These are phyloP conservation scores for Hirtodrosophila cameraria DNA, from an alignment of 2,888 invertebrate species.

Conservation along the genomic window DNA sequence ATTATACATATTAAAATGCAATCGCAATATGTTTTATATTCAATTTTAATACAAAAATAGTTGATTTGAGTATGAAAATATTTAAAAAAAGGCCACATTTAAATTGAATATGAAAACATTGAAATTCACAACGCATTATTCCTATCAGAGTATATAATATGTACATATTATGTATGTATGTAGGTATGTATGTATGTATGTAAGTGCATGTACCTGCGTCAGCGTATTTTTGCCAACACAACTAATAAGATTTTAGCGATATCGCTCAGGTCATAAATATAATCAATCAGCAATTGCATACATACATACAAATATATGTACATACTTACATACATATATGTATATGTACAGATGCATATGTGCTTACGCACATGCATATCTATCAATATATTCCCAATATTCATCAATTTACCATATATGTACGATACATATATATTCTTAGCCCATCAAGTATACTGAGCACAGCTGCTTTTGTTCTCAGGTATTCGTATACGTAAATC, in stretches of 20 bases:
- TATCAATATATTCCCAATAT: neutral
- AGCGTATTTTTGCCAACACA: neutral
- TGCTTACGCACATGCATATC: no score
- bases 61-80: no score
- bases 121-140: no score
- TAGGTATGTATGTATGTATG: neutral
- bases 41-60: no score
- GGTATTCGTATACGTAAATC: slow-evolving; percentile 7
- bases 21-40: no score
- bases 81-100: no score
- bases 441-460: neutral
- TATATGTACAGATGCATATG: neutral
- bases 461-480: slow-evolving; percentile 38
- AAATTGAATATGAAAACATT: no score
- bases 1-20: no score
- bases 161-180: neutral
- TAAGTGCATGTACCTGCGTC: slow-evolving; percentile 8
- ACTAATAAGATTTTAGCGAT: slow-evolving; percentile 19
- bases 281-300: no score
- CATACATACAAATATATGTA: slow-evolving; percentile 14
- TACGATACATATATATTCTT: neutral
- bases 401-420: slow-evolving; percentile 1
- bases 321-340: neutral
- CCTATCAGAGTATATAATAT: neutral
- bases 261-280: slow-evolving; percentile 8